Percentiles rank a stretch among this genome's conserved stretches.
phyloP scores from a whole-genome alignment of 2,113 vertebrate genomes.

The Pachycephala philippinensis region DNA sequence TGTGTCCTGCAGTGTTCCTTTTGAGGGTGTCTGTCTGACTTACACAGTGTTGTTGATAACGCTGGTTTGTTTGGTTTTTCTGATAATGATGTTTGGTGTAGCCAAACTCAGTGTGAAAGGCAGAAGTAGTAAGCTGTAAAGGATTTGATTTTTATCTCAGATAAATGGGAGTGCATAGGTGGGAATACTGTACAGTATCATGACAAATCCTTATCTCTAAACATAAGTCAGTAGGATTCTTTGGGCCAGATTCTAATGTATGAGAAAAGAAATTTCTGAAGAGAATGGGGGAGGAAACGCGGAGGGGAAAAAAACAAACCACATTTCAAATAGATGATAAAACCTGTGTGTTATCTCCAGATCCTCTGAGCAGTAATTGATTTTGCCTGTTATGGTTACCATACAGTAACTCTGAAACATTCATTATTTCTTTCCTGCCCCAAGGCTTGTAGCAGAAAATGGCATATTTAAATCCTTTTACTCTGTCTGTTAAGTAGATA shows the following conservation, averaged over 20 bases:
- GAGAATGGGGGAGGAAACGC: background rate
- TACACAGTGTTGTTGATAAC: background rate
- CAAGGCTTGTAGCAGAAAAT: conserved; percentile 30
- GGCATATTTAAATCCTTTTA: conserved; percentile 13
- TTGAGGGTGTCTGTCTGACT: background rate
- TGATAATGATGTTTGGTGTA: background rate
- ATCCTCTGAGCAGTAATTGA: conserved; percentile 45
- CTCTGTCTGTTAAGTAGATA: conserved; percentile 41
- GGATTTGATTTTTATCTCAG: conserved; percentile 2
- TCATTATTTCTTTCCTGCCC: conserved; percentile 44
- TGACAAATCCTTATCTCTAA: background rate
- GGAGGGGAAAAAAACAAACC: background rate
- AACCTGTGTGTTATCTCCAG: conserved; percentile 29
- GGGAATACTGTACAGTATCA: background rate
- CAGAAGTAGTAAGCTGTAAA: background rate
- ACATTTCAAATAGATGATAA: background rate
- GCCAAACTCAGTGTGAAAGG: background rate
- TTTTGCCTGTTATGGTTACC: conserved; percentile 56
- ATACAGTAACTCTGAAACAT: conserved; percentile 29
- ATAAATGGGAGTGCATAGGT: background rate
- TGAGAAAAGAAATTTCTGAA: conserved; percentile 11
- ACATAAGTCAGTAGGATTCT: background rate
- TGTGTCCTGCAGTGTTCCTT: background rate
- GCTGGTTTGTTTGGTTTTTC: background rate
- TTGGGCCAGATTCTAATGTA: background rate